phyloP scores from a whole-genome alignment of 2,797 vertebrate genomes.

The Spatula clypeata region DNA sequence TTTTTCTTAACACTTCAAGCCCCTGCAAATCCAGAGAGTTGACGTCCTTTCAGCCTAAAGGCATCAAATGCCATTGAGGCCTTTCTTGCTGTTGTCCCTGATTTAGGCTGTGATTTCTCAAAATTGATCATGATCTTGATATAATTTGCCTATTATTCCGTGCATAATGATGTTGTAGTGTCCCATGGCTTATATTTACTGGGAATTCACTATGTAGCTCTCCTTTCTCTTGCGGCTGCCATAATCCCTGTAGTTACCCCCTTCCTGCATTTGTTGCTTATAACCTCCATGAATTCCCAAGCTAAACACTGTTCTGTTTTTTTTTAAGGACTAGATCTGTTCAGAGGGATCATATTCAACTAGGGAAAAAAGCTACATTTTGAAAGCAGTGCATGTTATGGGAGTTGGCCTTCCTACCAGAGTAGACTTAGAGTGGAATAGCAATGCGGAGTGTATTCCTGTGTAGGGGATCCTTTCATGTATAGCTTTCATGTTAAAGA shows the following conservation, averaged over 20 bases:
- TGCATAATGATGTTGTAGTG: neutral
- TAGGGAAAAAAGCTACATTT: neutral
- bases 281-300: neutral
- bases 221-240: neutral
- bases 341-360: fast-evolving
- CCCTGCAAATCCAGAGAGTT: neutral
- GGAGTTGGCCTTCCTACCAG: fast-evolving
- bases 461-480: neutral
- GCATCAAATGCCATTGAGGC: neutral
- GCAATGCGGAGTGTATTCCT: fast-evolving
- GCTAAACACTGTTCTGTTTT: neutral
- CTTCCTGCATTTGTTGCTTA: neutral
- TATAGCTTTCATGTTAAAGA: neutral
- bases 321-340: neutral
- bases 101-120: neutral
- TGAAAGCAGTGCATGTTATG: fast-evolving
- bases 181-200: neutral
- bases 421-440: neutral
- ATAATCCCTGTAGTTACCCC: neutral
- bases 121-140: neutral
- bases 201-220: neutral
- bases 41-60: neutral
- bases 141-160: neutral
- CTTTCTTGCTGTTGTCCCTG: neutral
- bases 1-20: neutral